Evolutionary conservation across 2,113 vertebrate species (phyloP).

Genomic region (Cryptotis parvus): DNA sequence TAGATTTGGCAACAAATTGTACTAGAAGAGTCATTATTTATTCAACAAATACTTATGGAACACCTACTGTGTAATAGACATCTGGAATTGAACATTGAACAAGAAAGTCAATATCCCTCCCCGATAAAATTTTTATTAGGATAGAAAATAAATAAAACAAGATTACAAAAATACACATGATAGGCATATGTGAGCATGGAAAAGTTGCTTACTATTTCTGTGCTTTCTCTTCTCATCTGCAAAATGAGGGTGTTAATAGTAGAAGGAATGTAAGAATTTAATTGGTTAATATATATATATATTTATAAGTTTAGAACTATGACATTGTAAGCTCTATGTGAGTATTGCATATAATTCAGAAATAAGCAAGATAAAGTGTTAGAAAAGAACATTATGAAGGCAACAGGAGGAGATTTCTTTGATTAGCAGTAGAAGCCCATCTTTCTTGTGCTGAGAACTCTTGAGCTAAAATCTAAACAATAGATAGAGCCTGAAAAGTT

Average conservation of each 20-base stretch:
- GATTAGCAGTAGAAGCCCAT: background rate
- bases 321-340: too few species aligned
- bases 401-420: background rate
- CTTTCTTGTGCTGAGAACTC: background rate
- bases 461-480: background rate
- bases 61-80: background rate
- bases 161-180: background rate
- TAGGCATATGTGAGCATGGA: background rate
- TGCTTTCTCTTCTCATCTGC: background rate
- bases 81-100: background rate
- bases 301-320: too few species aligned
- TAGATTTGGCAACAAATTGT: background rate
- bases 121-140: background rate
- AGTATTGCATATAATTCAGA: too few species aligned
- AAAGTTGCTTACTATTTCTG: background rate
- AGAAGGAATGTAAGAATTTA: too few species aligned
- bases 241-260: background rate
- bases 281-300: too few species aligned
- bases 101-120: background rate
- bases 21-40: background rate
- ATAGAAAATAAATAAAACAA: background rate
- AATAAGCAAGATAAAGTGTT: background rate
- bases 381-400: background rate
- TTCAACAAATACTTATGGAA: slow-evolving; percentile 27
- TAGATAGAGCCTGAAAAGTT: too few species aligned